These are phyloP conservation scores for Atrina japonica DNA, from an alignment of 2,888 invertebrate genomes.

Conservation along the genomic window DNA sequence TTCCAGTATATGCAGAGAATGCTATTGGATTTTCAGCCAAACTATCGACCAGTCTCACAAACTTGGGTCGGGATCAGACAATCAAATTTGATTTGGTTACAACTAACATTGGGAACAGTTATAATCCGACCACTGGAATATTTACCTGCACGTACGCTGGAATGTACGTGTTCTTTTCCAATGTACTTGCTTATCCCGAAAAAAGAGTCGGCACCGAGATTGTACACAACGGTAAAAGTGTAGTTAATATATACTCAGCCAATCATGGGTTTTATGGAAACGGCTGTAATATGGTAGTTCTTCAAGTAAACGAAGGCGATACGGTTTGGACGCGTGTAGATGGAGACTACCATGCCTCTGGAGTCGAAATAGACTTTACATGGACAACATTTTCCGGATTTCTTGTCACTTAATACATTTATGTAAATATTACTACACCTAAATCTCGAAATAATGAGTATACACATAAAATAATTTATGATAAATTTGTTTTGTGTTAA, in stretches of 20 bases:
- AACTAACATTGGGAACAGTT: slow-evolving; percentile 36
- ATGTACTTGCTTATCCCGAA: neutral
- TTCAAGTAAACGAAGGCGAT: no score
- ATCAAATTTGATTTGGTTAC: slow-evolving; percentile 41
- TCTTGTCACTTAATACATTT: neutral
- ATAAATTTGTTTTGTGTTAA: no score
- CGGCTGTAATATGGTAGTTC: no score
- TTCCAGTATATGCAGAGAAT: no score
- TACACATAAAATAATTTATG: no score
- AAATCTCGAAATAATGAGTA: no score
- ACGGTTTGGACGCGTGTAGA: no score
- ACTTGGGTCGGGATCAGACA: slow-evolving; percentile 1
- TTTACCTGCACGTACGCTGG: slow-evolving; percentile 38
- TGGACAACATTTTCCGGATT: slow-evolving; percentile 5
- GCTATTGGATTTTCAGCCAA: neutral
- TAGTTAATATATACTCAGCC: neutral
- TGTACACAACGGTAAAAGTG: neutral
- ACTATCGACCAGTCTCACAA: neutral
- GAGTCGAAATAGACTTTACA: neutral
- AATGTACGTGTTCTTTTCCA: slow-evolving; percentile 42
- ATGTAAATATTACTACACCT: no score
- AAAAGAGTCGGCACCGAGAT: neutral
- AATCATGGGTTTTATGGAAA: no score
- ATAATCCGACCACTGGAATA: slow-evolving; percentile 40
- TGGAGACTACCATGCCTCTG: neutral